Conservation (phyloP, 2,797 vertebrate genomes). For the Brotula barbata region DNA sequence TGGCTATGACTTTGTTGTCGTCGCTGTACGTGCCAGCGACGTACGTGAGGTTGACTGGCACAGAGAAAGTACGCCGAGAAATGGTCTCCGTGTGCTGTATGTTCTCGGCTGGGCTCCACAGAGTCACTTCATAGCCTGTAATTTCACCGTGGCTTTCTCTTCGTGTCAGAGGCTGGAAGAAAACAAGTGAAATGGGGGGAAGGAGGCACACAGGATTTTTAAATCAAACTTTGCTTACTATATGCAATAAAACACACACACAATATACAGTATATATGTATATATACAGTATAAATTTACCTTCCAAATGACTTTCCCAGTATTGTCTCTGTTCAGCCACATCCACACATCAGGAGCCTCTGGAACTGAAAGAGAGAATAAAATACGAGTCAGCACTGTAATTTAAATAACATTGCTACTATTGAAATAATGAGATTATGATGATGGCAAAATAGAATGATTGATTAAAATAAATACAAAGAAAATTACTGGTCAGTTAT, state of each 20-base stretch:
- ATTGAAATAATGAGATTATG: not conserved
- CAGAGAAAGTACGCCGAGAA: conserved; percentile 5
- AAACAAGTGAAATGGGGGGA: not conserved
- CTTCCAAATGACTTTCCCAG: conserved; percentile 75
- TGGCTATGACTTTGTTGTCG: conserved; percentile 48
- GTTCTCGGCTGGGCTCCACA: conserved; percentile 61
- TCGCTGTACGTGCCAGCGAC: conserved; percentile 20
- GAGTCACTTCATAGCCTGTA: conserved; percentile 67
- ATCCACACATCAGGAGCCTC: conserved; percentile 76
- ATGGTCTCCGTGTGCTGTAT: conserved; percentile 37
- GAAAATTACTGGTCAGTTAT: no score
- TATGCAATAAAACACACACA: no score
- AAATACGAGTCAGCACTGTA: no score
- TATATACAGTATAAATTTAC: conserved; percentile 43
- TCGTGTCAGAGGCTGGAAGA: conserved; percentile 65
- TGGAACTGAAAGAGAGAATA: conserved; percentile 63
- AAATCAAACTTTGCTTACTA: not conserved
- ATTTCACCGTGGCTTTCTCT: conserved; percentile 71
- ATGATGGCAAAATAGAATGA: no score
- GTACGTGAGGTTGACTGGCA: conserved; percentile 62
- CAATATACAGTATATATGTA: no score
- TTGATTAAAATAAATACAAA: no score
- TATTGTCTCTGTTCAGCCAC: conserved; percentile 65
- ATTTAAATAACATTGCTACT: not conserved
- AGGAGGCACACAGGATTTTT: no score